Evolutionary conservation across 2,888 invertebrate genomes (phyloP), one percentile per base, ranked within the genome.

Genomic region (Timema cristinae): DNA sequence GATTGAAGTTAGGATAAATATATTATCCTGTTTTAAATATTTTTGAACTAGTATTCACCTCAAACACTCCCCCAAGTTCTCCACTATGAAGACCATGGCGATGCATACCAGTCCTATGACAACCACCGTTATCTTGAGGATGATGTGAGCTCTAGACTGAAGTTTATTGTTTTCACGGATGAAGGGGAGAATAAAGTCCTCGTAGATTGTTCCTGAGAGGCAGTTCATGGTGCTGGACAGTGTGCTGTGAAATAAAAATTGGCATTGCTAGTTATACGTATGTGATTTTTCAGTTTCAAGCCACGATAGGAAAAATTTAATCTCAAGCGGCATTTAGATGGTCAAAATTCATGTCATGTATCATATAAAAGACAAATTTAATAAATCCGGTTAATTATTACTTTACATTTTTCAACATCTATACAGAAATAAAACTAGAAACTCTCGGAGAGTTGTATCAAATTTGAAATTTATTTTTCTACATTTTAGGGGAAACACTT

Each of bases 151-250:
- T 0, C 84, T 81, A 54, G 82, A 80, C 77, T 87, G 87, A n/a
- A 81, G 84, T 0, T 84, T 83, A 67, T 80, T 83, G 70, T 82
- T 82, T 2, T 86, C 85, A 78, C 88, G 82, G 75, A 78, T 48
- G 8, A 9, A 86, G 0, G 84, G 85, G 69, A 85, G 83, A 50
- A 90, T 84, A 76, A 89, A 89, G 78, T 90, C 89, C 79, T 89
- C 88, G 77, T 88, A 90, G 50, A 89, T 80, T 0, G 88, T 88
- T 9, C 88, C 89, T 13, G 89, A 83, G 74, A 88, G 81, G 0
- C 88, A 87, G 77, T 89, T 90, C 47, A 90, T 82, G 59, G 85
- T 81, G 0, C 88, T 85, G n/a, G 89, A 89, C 78, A 90, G 86
- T 63, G 89, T 87, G 66, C 89, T 88, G 79, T 13, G 48, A 63